phyloP scores from a whole-genome alignment of 2,888 invertebrate genomes.

The Athrips mouffetella region DNA sequence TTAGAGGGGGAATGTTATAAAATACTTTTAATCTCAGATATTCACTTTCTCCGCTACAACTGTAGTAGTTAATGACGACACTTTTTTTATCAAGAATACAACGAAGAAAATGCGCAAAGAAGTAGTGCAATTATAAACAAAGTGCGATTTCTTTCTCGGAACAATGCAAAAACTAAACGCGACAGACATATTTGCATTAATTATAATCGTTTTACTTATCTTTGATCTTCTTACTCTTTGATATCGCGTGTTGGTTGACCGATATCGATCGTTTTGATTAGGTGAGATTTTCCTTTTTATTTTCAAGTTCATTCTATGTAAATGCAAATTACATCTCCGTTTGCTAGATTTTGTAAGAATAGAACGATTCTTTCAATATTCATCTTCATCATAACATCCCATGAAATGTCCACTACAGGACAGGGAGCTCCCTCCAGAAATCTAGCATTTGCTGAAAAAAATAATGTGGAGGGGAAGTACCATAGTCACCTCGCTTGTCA shows the following conservation, averaged over 20 bases:
- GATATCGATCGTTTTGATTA: neutral
- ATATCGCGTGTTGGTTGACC: conserved; percentile 15
- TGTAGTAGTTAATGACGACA: neutral
- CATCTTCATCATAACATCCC: no score
- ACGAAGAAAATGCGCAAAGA: neutral
- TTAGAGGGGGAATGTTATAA: no score
- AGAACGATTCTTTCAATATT: no score
- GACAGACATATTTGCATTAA: neutral
- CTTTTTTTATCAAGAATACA: neutral
- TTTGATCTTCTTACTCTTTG: conserved; percentile 20
- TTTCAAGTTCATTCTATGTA: no score
- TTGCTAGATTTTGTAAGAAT: no score
- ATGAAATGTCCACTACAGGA: no score
- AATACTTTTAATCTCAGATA: neutral
- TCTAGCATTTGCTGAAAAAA: no score
- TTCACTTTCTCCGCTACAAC: neutral
- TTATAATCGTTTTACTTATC: conserved; percentile 6
- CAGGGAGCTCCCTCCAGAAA: no score
- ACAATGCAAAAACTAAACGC: conserved; percentile 6
- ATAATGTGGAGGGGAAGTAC: no score
- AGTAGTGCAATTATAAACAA: neutral
- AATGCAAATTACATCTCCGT: no score
- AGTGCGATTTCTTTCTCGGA: conserved; percentile 13
- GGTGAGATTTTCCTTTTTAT: no score
- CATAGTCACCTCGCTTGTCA: no score